Conservation (phyloP, 2,113 vertebrate species). For the Sminthopsis crassicaudata region DNA sequence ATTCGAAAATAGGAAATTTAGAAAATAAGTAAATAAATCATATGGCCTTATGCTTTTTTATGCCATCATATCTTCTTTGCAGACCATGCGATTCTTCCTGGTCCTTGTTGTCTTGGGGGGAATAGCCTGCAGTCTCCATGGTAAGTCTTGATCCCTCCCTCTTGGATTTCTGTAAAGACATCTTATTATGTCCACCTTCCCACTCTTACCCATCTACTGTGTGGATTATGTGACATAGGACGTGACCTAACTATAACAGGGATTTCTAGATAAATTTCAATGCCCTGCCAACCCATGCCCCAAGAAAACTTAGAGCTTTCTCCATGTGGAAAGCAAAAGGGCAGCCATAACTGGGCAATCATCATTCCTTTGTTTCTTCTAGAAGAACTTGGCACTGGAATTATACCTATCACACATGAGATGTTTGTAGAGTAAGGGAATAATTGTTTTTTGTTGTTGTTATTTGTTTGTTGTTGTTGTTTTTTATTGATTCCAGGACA, state of each 20-base stretch:
- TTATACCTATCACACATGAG: neutral
- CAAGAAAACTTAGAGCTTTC: neutral
- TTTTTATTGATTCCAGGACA: neutral
- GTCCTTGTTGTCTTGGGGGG: neutral
- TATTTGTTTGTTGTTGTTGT: no score
- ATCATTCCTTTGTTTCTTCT: neutral
- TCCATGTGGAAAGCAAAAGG: neutral
- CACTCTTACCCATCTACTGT: neutral
- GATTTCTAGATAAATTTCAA: neutral
- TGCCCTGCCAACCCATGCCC: neutral
- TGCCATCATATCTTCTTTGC: neutral
- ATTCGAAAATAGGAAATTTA: neutral
- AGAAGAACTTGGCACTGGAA: neutral
- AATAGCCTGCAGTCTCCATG: neutral
- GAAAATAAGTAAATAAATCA: neutral
- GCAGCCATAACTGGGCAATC: neutral
- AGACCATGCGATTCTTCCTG: neutral
- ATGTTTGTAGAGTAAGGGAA: neutral
- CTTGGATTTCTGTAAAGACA: neutral
- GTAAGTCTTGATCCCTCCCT: neutral
- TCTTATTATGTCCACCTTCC: neutral
- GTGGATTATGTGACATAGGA: neutral
- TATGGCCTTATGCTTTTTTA: neutral
- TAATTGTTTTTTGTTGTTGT: no score
- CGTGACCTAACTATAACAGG: neutral